Conservation (phyloP, 2,888 invertebrate species). For the Lasioglossum calceatum region DNA sequence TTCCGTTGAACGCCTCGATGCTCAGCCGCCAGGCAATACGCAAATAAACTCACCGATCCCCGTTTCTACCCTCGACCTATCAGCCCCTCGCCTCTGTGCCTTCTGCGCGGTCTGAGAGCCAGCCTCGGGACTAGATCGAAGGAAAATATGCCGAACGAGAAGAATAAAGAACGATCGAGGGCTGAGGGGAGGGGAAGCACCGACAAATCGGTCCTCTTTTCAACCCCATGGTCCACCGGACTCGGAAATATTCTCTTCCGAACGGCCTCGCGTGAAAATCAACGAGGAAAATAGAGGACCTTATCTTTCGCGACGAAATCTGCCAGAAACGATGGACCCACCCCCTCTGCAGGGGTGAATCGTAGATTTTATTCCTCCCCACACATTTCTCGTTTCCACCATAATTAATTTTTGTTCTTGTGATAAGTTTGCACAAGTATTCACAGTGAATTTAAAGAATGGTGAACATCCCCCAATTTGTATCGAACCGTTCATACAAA, state of each 20-base stretch:
- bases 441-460: not conserved
- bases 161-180: conserved; percentile 53
- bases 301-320: conserved; percentile 50
- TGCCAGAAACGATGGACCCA: conserved; percentile 5
- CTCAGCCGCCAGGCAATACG: conserved; percentile 83
- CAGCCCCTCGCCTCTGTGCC: conserved; percentile 30
- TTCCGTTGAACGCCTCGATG: conserved; percentile 78
- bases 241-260: not conserved
- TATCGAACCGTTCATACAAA: not conserved
- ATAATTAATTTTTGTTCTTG: not conserved
- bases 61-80: conserved; percentile 44
- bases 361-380: not conserved
- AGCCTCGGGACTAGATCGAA: conserved; percentile 73
- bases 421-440: not conserved
- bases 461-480: not conserved
- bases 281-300: conserved; percentile 10
- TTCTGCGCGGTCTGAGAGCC: conserved; percentile 2
- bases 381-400: too few relatives aligned
- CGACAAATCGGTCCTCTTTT: not conserved
- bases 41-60: conserved; percentile 79
- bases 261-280: not conserved
- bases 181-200: not conserved
- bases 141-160: conserved; percentile 78
- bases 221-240: not conserved
- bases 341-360: not conserved